Conservation (phyloP, 1,140 invertebrate genomes). For the Scaptomyza pallida region DNA sequence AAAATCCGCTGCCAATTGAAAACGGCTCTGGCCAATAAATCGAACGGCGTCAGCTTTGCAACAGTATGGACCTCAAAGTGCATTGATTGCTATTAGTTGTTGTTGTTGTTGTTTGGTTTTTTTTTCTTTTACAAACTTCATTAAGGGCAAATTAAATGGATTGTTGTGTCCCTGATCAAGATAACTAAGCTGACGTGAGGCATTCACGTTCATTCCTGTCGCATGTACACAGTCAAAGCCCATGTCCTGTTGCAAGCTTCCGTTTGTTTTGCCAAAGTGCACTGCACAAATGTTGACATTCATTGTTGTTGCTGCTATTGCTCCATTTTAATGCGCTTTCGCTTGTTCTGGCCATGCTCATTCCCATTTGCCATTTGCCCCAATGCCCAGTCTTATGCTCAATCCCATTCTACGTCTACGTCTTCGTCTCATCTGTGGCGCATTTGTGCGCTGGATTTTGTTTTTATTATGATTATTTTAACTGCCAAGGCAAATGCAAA, state of each 20-base stretch:
- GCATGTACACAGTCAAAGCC: conserved; percentile 21
- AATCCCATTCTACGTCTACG: conserved; percentile 19
- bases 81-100: background rate
- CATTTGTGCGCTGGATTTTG: conserved; percentile 69
- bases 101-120: conserved; percentile 16
- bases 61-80: conserved; percentile 8
- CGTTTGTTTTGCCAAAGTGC: conserved; percentile 57
- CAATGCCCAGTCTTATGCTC: conserved; percentile 8
- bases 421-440: conserved; percentile 14
- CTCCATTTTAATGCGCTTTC: conserved; percentile 47
- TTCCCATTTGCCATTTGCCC: background rate
- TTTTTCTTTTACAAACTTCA: conserved; percentile 42
- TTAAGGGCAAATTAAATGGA: conserved; percentile 77
- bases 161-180: conserved; percentile 69
- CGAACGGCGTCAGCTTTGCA: conserved; percentile 24
- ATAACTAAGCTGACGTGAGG: conserved; percentile 66
- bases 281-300: conserved; percentile 78
- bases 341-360: conserved; percentile 8
- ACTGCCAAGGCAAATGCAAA: conserved; percentile 73
- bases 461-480: conserved; percentile 82
- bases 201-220: conserved; percentile 20
- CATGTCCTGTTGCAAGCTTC: conserved; percentile 10
- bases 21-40: conserved; percentile 33
- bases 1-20: conserved; percentile 45
- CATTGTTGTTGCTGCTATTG: conserved; percentile 46